Evolutionary conservation across 2,113 vertebrate species (phyloP), one percentile per base, ranked within the genome.

Genomic region (Paratilapia polleni): DNA sequence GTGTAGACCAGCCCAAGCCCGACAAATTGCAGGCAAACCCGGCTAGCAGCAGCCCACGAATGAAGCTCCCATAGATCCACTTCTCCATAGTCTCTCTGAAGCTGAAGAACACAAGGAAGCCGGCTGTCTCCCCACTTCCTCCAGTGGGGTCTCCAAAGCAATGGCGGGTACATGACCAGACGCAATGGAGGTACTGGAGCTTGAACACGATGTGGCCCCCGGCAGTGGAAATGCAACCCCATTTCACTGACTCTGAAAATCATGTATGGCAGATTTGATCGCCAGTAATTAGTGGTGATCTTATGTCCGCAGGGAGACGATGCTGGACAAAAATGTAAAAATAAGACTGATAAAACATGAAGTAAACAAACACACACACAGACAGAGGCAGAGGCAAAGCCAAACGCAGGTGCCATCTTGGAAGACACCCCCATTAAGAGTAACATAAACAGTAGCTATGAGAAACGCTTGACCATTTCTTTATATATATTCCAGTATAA

Each of bases 201-300:
- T n/a, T n/a, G n/a, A n/a, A n/a, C n/a, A n/a, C n/a, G n/a, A n/a
- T n/a, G 2, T 2, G 1, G 22, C 12, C 13, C 15, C 20, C 6
- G 1, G 0, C 19, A 0, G 20, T 0, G 8, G 13, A 1, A 43
- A 0, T 41, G 24, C 13, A 43, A 24, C 2, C 1, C 34, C 34
- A 7, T 36, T 36, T 36, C 34, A 6, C 6, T 36, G 34, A 7
- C 34, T 36, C 34, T 36, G 34, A 7, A 36, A 36, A 36, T 7
- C 6, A 36, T 36, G 24, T 8, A 43, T 17, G 9, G n/a, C 63
- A 66, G 13, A 66, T 66, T 43, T 1, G 15, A 24, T 24, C 4
- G n/a, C 0, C 1, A 41, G 41, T 41, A 64, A 64, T 5, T 7
- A 2, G 2, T 3, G 28, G 28, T 2, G 28, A 31, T 31, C 28